Percentiles rank a stretch among this genome's conserved stretches.
Evolutionary conservation across 2,797 vertebrate species (phyloP).

Genomic region (Botia almorhae): DNA sequence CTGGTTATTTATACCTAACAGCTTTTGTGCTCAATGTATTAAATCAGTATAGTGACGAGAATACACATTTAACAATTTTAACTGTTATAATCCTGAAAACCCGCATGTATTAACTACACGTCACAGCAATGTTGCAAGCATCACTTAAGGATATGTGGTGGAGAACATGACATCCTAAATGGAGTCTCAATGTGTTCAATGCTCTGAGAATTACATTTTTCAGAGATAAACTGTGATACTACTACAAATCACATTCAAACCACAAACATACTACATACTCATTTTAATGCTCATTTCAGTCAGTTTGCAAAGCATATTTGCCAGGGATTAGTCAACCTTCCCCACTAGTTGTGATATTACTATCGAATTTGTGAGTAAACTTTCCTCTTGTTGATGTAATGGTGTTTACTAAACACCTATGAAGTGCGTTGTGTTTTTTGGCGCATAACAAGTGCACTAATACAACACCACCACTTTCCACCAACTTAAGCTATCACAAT

Average conservation of each 20-base stretch:
- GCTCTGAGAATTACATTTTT: background rate
- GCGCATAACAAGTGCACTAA: background rate
- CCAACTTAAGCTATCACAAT: background rate
- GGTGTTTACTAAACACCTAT: background rate
- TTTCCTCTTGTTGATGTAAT: slow-evolving; percentile 15
- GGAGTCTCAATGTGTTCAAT: background rate
- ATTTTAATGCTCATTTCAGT: background rate
- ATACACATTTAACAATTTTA: background rate
- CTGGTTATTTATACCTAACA: background rate
- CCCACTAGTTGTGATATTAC: background rate
- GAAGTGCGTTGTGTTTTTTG: background rate
- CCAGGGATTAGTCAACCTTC: background rate
- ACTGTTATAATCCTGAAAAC: background rate
- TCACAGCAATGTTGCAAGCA: background rate
- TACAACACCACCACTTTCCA: background rate
- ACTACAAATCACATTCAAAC: background rate
- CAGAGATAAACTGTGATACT: background rate
- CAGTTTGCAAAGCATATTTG: background rate
- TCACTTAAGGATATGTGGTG: background rate
- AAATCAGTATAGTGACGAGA: background rate
- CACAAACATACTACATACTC: background rate
- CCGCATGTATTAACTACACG: background rate
- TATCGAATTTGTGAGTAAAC: background rate
- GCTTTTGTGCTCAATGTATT: background rate
- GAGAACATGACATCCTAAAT: background rate